Percentiles rank a stretch among this genome's conserved stretches.
Evolutionary conservation across 2,888 invertebrate species (phyloP).

Genomic region (Iphiclides podalirius): DNA sequence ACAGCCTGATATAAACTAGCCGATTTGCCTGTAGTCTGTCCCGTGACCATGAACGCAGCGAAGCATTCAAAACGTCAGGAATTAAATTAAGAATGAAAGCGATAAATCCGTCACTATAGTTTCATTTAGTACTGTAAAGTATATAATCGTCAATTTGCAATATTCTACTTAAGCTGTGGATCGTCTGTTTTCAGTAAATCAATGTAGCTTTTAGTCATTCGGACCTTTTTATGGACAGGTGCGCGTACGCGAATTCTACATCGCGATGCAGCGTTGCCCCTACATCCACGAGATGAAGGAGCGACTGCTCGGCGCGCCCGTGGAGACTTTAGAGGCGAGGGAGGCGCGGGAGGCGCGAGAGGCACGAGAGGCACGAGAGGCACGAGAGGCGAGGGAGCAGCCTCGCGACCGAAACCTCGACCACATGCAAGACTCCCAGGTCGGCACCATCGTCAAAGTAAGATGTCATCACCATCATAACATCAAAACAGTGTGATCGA

Average conservation of each 20-base stretch:
- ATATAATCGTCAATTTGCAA: no score
- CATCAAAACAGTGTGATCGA: background rate
- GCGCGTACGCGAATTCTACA: conserved; percentile 77
- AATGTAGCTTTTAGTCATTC: no score
- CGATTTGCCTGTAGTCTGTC: no score
- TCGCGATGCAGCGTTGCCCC: conserved; percentile 92
- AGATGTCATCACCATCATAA: conserved; percentile 46
- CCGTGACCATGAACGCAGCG: no score
- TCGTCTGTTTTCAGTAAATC: no score
- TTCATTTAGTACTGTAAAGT: no score
- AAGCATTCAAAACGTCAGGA: no score
- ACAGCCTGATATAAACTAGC: no score
- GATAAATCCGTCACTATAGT: no score
- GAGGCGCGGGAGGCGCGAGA: conserved; percentile 61
- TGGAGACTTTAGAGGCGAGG: conserved; percentile 79
- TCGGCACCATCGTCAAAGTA: conserved; percentile 95
- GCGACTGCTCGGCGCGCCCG: conserved; percentile 88
- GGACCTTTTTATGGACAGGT: no score
- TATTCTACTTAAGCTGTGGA: no score
- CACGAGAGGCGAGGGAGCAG: conserved; percentile 42
- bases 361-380: conserved; percentile 28
- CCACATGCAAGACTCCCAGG: conserved; percentile 81
- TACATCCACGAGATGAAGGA: conserved; percentile 97
- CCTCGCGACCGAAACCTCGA: conserved; percentile 47
- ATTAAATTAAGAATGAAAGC: no score